Evolutionary conservation across 2,113 vertebrate species (phyloP).

Genomic region (Xiphophorus hellerii): DNA sequence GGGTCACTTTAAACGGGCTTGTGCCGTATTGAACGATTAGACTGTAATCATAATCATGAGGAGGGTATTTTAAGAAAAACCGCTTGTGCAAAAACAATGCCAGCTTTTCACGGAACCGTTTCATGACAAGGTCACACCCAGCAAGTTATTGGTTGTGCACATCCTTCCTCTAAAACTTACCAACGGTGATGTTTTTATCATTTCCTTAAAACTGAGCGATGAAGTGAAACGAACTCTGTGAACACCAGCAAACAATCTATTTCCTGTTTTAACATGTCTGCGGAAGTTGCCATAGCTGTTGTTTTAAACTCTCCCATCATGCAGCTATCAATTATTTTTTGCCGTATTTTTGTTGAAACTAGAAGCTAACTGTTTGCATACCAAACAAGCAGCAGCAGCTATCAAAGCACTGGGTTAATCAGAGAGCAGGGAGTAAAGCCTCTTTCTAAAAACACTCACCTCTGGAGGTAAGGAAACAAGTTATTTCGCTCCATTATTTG

Average conservation of each 20-base stretch:
- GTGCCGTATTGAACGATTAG: background rate
- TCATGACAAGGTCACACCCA: background rate
- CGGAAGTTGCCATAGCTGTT: background rate
- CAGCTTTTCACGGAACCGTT: background rate
- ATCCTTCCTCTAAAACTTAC: background rate
- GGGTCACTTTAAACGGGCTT: background rate
- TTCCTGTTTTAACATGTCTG: background rate
- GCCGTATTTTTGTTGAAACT: background rate
- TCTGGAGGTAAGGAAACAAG: conserved; percentile 67
- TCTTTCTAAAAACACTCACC: conserved; percentile 57
- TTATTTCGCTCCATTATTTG: conserved; percentile 71
- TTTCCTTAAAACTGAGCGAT: conserved; percentile 35
- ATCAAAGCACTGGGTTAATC: conserved; percentile 30
- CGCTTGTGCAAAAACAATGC: background rate
- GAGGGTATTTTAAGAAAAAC: too few species aligned
- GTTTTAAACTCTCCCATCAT: background rate
- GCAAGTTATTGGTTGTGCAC: background rate
- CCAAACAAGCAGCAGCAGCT: conserved; percentile 19
- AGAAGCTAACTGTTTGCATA: conserved; percentile 17
- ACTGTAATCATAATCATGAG: background rate
- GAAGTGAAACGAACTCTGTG: background rate
- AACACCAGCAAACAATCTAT: background rate
- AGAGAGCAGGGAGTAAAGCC: background rate
- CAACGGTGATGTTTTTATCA: conserved; percentile 1
- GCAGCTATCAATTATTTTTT: background rate